Conservation (phyloP, 2,888 invertebrate genomes). For the Heliconius ismenius region DNA sequence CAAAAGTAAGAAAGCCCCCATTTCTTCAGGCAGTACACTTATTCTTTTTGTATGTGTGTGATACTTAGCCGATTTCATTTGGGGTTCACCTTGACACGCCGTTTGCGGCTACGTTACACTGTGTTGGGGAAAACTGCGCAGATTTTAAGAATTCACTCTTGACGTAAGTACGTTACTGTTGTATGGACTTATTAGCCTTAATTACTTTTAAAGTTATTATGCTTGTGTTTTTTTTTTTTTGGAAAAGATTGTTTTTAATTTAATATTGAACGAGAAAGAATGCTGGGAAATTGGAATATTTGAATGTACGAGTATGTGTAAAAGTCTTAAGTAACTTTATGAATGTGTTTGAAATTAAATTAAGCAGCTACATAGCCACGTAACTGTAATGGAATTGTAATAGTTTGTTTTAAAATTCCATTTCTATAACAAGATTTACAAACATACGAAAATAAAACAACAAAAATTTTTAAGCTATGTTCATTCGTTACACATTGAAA, state of each 20-base stretch:
- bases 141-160: slow-evolving; percentile 42
- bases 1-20: slow-evolving; percentile 68
- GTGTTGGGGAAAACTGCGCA: slow-evolving; percentile 55
- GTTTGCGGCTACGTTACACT: slow-evolving; percentile 69
- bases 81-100: slow-evolving; percentile 73
- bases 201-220: slow-evolving; percentile 38
- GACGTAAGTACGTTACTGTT: slow-evolving; percentile 41
- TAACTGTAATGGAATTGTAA: neutral
- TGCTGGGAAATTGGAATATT: neutral
- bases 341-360: too few species aligned
- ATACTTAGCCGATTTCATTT: slow-evolving; percentile 65
- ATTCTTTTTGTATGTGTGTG: slow-evolving; percentile 66
- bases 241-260: neutral
- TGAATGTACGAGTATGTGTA: neutral
- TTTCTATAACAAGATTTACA: too few species aligned
- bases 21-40: slow-evolving; percentile 70
- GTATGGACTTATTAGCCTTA: slow-evolving; percentile 42
- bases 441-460: neutral
- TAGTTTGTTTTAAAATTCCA: neutral
- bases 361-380: neutral
- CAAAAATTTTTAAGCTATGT: too few species aligned
- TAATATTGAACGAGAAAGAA: neutral
- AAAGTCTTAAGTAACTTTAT: too few species aligned
- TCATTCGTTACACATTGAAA: too few species aligned
- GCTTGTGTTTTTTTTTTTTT: neutral